A percentile compares a stretch with the other conserved stretches of the same genome.
Evolutionary conservation across 2,113 vertebrate genomes (phyloP).

Genomic region (Hippocampus zosterae): DNA sequence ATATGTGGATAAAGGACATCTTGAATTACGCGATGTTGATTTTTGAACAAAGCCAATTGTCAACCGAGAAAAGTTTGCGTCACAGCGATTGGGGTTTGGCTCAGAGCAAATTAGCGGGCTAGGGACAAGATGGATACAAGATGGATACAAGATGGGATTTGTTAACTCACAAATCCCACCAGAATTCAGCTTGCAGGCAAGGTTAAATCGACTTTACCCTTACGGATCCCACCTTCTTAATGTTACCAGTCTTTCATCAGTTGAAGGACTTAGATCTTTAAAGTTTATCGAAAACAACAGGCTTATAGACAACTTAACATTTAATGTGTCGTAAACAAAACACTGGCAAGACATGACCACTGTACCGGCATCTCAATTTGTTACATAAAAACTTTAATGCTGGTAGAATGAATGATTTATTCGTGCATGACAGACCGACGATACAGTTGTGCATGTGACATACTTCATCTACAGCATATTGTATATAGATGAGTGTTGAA

Average conservation of each 20-base stretch:
- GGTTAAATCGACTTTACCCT: background rate
- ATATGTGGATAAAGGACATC: no score
- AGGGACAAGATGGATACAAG: no score
- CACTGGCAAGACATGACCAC: background rate
- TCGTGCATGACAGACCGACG: background rate
- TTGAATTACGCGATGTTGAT: no score
- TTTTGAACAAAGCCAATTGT: no score
- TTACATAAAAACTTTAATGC: background rate
- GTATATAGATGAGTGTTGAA: background rate
- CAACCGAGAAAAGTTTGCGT: no score
- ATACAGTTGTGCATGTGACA: background rate
- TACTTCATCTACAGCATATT: background rate
- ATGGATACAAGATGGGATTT: no score
- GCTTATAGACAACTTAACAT: background rate
- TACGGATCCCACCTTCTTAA: background rate
- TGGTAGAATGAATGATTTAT: background rate
- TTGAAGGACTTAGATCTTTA: background rate
- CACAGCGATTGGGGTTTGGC: no score
- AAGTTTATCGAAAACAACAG: background rate
- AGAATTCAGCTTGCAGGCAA: no score
- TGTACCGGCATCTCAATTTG: background rate
- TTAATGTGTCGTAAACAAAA: background rate
- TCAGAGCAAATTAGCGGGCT: no score
- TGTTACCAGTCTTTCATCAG: background rate
- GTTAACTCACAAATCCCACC: no score